phyloP scores from a whole-genome alignment of 2,888 invertebrate genomes.

The Archips crataeganus region DNA sequence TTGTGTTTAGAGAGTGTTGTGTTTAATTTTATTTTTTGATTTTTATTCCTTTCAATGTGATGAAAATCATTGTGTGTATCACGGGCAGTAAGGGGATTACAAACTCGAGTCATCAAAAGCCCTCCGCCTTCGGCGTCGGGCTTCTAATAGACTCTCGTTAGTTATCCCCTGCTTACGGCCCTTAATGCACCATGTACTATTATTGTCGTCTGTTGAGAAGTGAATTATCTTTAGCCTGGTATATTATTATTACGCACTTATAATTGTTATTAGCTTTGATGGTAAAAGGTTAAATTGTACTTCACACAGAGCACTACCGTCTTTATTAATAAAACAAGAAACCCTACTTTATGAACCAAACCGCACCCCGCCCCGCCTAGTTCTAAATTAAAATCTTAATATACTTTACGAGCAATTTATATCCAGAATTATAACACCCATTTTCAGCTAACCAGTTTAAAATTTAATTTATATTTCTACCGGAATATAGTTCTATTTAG shows the following conservation, averaged over 20 bases:
- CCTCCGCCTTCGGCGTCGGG: too few relatives aligned
- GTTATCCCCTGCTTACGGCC: too few relatives aligned
- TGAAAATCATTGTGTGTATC: too few relatives aligned
- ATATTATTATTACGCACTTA: background rate
- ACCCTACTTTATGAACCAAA: conserved; percentile 3
- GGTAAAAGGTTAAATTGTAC: background rate
- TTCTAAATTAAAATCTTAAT: conserved; percentile 38
- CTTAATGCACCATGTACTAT: too few relatives aligned
- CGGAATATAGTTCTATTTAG: conserved; percentile 48
- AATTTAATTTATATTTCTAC: conserved; percentile 32
- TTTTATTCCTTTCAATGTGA: too few relatives aligned
- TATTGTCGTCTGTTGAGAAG: too few relatives aligned
- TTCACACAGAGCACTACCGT: background rate
- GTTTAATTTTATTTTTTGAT: too few relatives aligned
- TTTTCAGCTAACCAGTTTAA: conserved; percentile 25
- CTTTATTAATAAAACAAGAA: conserved; percentile 22
- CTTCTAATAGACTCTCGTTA: too few relatives aligned
- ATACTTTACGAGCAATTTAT: conserved; percentile 33
- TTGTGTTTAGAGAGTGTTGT: too few relatives aligned
- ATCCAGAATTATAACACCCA: conserved; percentile 34
- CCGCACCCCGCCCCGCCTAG: conserved; percentile 11
- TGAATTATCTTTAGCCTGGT: too few relatives aligned
- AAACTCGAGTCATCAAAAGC: too few relatives aligned
- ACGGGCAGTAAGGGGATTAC: too few relatives aligned
- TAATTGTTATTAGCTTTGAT: background rate